phyloP scores from a whole-genome alignment of 1,140 invertebrate species.

The Drosophila baimaii region DNA sequence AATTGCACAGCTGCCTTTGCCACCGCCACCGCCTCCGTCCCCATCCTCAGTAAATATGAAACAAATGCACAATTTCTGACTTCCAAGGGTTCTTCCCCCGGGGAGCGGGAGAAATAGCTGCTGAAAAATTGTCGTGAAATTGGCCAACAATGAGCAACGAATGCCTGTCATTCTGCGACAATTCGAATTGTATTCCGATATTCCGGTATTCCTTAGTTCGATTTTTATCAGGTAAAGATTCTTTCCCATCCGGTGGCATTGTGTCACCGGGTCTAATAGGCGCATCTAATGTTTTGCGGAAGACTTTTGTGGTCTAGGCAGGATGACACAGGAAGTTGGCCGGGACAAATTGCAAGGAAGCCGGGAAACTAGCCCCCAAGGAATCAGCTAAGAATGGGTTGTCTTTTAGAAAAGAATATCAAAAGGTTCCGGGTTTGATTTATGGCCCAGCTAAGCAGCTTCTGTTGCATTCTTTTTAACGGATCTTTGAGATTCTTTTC shows the following conservation, averaged over 20 bases:
- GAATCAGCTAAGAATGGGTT: neutral
- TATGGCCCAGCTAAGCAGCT: slow-evolving; percentile 2
- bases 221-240: slow-evolving; percentile 56
- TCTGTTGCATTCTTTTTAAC: neutral
- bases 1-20: slow-evolving; percentile 78
- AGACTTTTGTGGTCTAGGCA: slow-evolving; percentile 56
- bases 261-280: slow-evolving; percentile 58
- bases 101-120: slow-evolving; percentile 54
- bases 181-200: slow-evolving; percentile 49
- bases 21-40: slow-evolving; percentile 9
- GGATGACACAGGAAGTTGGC: slow-evolving; percentile 65
- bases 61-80: slow-evolving; percentile 70
- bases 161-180: slow-evolving; percentile 60
- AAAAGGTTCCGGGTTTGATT: slow-evolving; percentile 22
- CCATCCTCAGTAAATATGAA: slow-evolving; percentile 77
- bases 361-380: slow-evolving; percentile 8
- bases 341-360: slow-evolving; percentile 30
- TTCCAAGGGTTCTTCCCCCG: slow-evolving; percentile 47
- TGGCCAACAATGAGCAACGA: slow-evolving; percentile 73
- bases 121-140: slow-evolving; percentile 80
- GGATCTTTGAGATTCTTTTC: too few relatives aligned
- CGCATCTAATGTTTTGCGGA: slow-evolving; percentile 70
- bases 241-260: slow-evolving; percentile 52
- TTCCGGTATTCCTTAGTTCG: slow-evolving; percentile 27
- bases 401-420: neutral